Conservation (phyloP, 2,113 vertebrate species). For the Girardinichthys multiradiatus region DNA sequence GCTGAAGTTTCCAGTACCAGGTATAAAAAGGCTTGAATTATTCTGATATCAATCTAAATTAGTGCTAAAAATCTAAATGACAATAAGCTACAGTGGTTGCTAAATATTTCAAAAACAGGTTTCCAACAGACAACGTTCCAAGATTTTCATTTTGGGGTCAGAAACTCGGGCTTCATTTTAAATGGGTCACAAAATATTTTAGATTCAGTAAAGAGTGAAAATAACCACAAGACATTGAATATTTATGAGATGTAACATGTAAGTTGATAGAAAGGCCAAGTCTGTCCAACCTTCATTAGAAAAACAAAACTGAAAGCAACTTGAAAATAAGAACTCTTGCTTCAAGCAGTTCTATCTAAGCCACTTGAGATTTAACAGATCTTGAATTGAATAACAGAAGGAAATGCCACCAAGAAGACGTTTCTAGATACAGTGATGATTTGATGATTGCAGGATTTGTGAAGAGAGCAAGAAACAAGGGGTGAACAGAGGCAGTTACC, state of each 20-base stretch:
- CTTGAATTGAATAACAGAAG: not conserved
- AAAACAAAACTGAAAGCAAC: not conserved
- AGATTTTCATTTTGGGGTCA: slow-evolving; percentile 6
- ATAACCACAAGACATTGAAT: not conserved
- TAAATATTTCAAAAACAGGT: not conserved
- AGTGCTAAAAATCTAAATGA: not conserved
- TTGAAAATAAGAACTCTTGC: not conserved
- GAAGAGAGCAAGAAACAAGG: slow-evolving; percentile 47
- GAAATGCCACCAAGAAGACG: slow-evolving; percentile 3
- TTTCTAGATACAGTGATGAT: slow-evolving; percentile 1
- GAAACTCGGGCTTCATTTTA: not conserved
- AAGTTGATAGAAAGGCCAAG: not conserved
- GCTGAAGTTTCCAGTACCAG: not conserved
- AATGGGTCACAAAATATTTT: slow-evolving; percentile 5
- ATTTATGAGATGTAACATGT: not conserved
- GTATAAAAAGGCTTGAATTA: not conserved
- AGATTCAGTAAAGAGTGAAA: not conserved
- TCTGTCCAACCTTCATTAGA: not conserved
- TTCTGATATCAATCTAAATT: not conserved
- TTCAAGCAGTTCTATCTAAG: not conserved
- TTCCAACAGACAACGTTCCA: slow-evolving; percentile 10
- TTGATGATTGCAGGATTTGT: slow-evolving; percentile 31
- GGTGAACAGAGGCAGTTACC: slow-evolving; percentile 81
- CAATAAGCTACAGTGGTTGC: not conserved
- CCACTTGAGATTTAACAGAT: not conserved